Conservation (phyloP, 1,140 invertebrate genomes). For the Apis laboriosa region DNA sequence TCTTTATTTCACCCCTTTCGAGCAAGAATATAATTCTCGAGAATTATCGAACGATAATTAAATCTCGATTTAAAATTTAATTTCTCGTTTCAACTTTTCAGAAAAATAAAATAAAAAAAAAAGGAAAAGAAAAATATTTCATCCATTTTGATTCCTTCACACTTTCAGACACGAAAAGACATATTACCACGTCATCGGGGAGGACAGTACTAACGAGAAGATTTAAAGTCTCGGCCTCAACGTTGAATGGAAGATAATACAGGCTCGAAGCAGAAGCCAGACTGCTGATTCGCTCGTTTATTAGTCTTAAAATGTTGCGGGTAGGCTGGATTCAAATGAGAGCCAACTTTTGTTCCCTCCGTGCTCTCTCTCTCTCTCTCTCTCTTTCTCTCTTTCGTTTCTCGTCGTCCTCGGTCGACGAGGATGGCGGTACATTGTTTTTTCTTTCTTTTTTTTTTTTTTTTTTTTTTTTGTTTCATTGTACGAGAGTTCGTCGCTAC, state of each 20-base stretch:
- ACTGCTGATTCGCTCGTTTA: not conserved
- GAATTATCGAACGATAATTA: no score
- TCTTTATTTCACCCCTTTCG: no score
- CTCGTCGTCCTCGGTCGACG: no score
- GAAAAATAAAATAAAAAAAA: no score
- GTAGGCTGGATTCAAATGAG: not conserved
- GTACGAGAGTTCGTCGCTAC: not conserved
- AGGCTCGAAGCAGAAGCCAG: not conserved
- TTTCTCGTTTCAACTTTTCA: no score
- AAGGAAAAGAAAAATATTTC: no score
- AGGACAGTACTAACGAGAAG: not conserved
- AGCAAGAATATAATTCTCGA: no score
- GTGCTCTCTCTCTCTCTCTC: not conserved
- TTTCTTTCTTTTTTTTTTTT: no score
- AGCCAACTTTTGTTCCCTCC: slow-evolving; percentile 2
- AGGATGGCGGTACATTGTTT: not conserved
- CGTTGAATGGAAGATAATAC: slow-evolving; percentile 1
- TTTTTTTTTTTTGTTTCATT: not conserved
- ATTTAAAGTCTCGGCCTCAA: not conserved
- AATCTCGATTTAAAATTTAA: no score
- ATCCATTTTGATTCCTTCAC: no score
- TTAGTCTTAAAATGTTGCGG: slow-evolving; percentile 5
- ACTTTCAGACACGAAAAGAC: not conserved
- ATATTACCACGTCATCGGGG: not conserved
- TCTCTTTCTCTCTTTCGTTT: not conserved